Evolutionary conservation across 2,888 invertebrate genomes (phyloP), one percentile per base, ranked within the genome.

Genomic region (Ischnus inquisitorius): DNA sequence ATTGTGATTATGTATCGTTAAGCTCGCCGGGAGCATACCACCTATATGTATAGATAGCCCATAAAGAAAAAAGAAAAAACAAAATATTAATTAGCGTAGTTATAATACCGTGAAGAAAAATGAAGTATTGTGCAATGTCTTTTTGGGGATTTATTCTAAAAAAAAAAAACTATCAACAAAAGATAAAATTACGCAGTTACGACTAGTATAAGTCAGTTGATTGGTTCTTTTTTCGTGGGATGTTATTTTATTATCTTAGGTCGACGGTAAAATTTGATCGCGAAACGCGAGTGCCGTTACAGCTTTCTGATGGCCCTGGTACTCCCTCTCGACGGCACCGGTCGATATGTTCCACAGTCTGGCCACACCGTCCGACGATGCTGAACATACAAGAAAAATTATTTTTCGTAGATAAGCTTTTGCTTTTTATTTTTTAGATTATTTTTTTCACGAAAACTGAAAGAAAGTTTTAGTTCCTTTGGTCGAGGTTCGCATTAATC

Each of bases 301-400:
- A 1, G 99, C 97, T 93, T 99, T 99, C 92, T 98, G 98, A 93
- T 99, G 99, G 3, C 99, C 99, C 88, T 96, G 96, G 94, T 99
- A 99, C 93, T 99, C 98, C 82, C 98, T 95, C 93, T 98, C 97
- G 25, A 98, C 95, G 41, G 95, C 95, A 43, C 98, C 98, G 12
- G 96, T 96, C 90, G 97, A 96, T 57, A 99, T 95, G 91, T 97
- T 97, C 99, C 99, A 99, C n/a, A 99, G 95, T 72, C 99, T 96
- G 4, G 99, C 98, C 90, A 97, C 96, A 87, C 97, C 97, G 94
- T 99, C 99, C 0, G 99, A 99, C 1, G 99, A 99, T 57, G 98
- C 99, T 97, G 93, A 22, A 54, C n/a, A n/a, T n/a, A n/a, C n/a
- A n/a, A n/a, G n/a, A n/a, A n/a, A n/a, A n/a, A n/a, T n/a, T n/a